Evolutionary conservation across 2,113 vertebrate genomes (phyloP).

Genomic region (Cygnus atratus): DNA sequence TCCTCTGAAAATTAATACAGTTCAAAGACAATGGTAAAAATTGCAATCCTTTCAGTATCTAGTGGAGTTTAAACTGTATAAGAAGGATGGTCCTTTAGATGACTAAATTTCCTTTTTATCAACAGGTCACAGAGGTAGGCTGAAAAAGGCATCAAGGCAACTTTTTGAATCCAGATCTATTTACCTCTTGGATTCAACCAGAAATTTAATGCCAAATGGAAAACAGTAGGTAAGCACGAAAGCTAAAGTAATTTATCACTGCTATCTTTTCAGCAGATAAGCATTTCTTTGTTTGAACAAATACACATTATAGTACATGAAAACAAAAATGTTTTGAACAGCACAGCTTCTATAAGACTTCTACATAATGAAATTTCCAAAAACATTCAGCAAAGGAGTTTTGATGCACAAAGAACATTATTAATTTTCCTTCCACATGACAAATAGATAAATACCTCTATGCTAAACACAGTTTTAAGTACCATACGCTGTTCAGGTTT

Average conservation of each 20-base stretch:
- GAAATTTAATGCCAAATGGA: slow-evolving; percentile 46
- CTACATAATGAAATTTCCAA: slow-evolving; percentile 28
- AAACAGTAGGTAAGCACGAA: slow-evolving; percentile 61
- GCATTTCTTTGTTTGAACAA: slow-evolving; percentile 70
- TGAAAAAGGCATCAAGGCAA: slow-evolving; percentile 40
- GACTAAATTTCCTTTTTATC: slow-evolving; percentile 21
- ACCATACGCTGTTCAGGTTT: neutral
- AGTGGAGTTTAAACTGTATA: neutral
- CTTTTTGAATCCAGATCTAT: slow-evolving; percentile 47
- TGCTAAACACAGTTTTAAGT: slow-evolving; percentile 32
- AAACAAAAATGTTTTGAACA: slow-evolving; percentile 58
- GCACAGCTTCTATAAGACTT: slow-evolving; percentile 3
- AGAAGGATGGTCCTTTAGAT: slow-evolving; percentile 18
- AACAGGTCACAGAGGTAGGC: neutral
- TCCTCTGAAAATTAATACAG: slow-evolving; percentile 23
- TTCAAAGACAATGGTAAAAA: slow-evolving; percentile 23
- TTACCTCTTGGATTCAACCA: slow-evolving; percentile 2
- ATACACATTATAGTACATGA: slow-evolving; percentile 47
- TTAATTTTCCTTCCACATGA: slow-evolving; percentile 56
- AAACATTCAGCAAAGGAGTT: slow-evolving; percentile 28
- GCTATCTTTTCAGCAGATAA: slow-evolving; percentile 69
- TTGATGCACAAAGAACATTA: slow-evolving; percentile 6
- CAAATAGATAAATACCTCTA: slow-evolving; percentile 54
- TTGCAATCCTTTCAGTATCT: neutral
- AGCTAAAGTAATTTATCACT: slow-evolving; percentile 67